A percentile compares a stretch with the other conserved stretches of the same genome.
Conservation (phyloP, 2,113 vertebrate genomes). For the Perccottus glenii region DNA sequence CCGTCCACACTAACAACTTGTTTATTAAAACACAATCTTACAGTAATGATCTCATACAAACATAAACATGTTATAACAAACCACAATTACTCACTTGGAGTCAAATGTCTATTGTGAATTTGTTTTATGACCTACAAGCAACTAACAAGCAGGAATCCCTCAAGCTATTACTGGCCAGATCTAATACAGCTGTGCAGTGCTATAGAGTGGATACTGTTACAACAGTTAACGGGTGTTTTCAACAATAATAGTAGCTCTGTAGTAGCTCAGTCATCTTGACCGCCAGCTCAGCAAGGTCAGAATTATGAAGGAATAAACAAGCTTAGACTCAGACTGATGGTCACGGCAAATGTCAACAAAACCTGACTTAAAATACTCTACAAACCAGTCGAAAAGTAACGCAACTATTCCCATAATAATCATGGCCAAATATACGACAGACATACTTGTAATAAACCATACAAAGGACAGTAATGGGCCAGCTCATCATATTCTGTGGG, state of each 20-base stretch:
- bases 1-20: too few relatives aligned
- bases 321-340: background rate
- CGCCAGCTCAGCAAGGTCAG: slow-evolving; percentile 1
- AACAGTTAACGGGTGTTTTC: background rate
- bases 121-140: background rate
- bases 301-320: background rate
- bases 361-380: background rate
- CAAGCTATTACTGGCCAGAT: background rate
- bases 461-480: background rate
- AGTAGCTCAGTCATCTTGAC: background rate
- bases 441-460: too few relatives aligned
- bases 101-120: too few relatives aligned
- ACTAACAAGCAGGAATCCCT: background rate
- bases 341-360: background rate
- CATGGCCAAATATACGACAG: too few relatives aligned
- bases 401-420: too few relatives aligned
- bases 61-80: background rate
- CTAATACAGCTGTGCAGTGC: background rate
- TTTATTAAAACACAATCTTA: background rate
- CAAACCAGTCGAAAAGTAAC: too few relatives aligned
- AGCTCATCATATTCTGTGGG: slow-evolving; percentile 27
- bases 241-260: slow-evolving; percentile 1
- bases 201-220: slow-evolving; percentile 1
- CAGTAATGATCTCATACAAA: background rate
- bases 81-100: too few relatives aligned